Base-by-base conservation (phyloP, 2,888 invertebrate genomes). In the Subacronicta megacephala region DNA sequence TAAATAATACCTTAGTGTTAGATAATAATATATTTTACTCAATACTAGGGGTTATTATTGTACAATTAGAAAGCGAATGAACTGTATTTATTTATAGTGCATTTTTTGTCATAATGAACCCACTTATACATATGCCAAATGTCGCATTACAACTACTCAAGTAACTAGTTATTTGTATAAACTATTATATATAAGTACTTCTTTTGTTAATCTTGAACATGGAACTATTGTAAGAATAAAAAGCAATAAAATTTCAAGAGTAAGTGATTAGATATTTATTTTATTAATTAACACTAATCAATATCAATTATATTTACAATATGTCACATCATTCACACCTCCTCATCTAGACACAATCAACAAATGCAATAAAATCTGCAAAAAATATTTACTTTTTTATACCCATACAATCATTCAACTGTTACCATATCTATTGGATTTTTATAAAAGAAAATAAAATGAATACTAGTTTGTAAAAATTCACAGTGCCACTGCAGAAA, bases 251-350 rank as follows among this genome's bases (percentile, higher is more conserved):
- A 77, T 52, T 9, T 38, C 57, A 67, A 45, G 52, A 53, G 38
- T 67, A 77, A 80, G 74, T 85, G 79, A 84, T 86, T 87, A 82
- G 78, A 78, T 90, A 85, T 88, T 86, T 90, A 79, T 79, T 82
- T 74, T 72, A 77, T 89, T 87, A 89, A 85, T 84, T 88, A 90
- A 87, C 85, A 90, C 87, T 92, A 91, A 85, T 84, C 83, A 89
- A 87, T 90, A 90, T 86, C 79, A 87, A 86, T 90, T 83, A 87
- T 90, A 90, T 90, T 90, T 90, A 91, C 90, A 90, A 84, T 72
- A 79, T 82, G 80, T 84, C 81, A 78, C 79, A 75, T 69, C 83
- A 79, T 82, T 81, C 86, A 81, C 77, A 70, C 84, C 26, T 57
- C 72, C 76, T 78, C 75, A 66, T 41, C 54, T 79, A 69, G 78